A percentile compares a stretch with the other conserved stretches of the same genome.
These are phyloP conservation scores for Palythoa heliodiscus DNA, from an alignment of 92 coral and sea anemone genomes.

Conservation along the genomic window DNA sequence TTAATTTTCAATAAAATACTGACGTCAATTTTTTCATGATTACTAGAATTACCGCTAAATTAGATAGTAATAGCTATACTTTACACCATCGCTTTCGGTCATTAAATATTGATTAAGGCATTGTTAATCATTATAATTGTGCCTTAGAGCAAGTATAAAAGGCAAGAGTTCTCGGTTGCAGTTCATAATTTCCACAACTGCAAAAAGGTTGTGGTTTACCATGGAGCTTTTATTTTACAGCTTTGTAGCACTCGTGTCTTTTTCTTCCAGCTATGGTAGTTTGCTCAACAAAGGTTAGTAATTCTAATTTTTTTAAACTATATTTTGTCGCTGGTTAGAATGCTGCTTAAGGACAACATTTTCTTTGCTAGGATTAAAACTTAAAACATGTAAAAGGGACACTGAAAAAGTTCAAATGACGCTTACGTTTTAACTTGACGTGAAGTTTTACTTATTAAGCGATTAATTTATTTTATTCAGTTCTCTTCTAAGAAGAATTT, in stretches of 20 bases:
- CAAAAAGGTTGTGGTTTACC: not conserved
- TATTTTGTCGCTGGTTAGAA: not conserved
- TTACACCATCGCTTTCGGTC: not conserved
- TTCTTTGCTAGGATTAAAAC: not conserved
- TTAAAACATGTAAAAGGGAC: not conserved
- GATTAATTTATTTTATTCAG: not conserved
- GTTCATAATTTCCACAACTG: not conserved
- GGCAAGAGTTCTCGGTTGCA: not conserved
- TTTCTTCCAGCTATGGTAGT: not conserved
- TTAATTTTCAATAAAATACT: not conserved
- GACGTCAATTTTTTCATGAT: slow-evolving; percentile 6
- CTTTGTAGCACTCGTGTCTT: not conserved
- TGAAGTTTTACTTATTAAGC: not conserved
- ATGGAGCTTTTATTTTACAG: not conserved
- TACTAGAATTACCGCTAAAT: not conserved
- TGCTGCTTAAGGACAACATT: not conserved
- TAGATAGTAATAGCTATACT: not conserved
- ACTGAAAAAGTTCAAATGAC: not conserved
- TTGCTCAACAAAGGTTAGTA: not conserved
- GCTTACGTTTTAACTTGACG: not conserved
- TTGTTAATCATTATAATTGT: not conserved
- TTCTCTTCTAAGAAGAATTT: too few relatives aligned
- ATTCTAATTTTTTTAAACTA: not conserved
- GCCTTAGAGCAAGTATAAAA: slow-evolving; percentile 12
- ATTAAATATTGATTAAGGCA: not conserved